Evolutionary conservation across 23 tunicate genomes (phyloP).

Genomic region (Aplidium turbinatum): DNA sequence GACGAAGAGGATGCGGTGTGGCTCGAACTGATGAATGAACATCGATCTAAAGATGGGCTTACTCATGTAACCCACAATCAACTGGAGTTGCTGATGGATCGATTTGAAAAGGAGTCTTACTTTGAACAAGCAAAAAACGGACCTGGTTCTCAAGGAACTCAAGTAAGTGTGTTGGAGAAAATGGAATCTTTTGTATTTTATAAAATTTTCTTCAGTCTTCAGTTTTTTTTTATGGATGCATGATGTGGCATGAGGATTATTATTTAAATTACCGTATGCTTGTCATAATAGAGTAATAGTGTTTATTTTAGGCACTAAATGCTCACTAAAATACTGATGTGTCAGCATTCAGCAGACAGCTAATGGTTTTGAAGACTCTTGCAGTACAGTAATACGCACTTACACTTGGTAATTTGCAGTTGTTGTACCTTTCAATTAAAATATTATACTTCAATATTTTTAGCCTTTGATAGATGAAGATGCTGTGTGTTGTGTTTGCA

Average conservation of each 20-base stretch:
- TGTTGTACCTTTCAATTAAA: neutral
- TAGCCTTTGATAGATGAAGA: conserved; percentile 91
- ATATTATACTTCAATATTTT: neutral
- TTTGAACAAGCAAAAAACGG: conserved; percentile 89
- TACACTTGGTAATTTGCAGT: no score
- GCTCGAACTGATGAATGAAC: conserved; percentile 90
- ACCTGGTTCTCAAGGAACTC: conserved; percentile 25
- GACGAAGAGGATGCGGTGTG: conserved; percentile 96
- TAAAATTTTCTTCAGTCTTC: no score
- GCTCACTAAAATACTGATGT: no score
- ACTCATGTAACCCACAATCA: conserved; percentile 53
- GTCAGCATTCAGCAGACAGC: no score
- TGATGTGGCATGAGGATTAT: no score
- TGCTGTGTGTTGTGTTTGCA: conserved; percentile 97
- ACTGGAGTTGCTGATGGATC: conserved; percentile 85
- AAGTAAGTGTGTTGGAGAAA: no score
- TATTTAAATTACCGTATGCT: no score
- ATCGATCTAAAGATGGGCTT: conserved; percentile 48
- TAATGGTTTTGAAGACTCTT: no score
- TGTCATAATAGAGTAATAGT: no score
- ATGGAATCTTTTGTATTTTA: neutral
- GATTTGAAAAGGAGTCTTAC: conserved; percentile 95
- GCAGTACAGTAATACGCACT: no score
- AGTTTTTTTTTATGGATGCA: no score
- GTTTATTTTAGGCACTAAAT: no score